These are phyloP conservation scores for Cheumatopsyche charites DNA, from an alignment of 1,140 invertebrate genomes.

Conservation along the genomic window DNA sequence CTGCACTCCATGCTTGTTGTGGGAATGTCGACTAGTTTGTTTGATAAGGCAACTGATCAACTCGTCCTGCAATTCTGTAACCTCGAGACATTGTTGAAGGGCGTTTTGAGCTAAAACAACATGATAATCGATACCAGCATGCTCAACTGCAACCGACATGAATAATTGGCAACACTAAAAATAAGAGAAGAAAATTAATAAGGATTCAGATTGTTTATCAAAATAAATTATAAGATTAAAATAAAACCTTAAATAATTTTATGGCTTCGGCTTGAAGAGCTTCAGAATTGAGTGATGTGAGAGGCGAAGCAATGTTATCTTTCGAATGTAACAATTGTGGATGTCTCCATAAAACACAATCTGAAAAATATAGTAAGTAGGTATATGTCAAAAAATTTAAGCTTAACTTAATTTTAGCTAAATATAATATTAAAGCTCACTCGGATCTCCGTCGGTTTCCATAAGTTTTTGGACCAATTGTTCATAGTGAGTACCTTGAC, in stretches of 20 bases:
- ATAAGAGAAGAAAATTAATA: slow-evolving; percentile 34
- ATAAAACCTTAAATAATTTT: slow-evolving; percentile 88
- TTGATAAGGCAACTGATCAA: slow-evolving; percentile 89
- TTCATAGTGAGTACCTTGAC: slow-evolving; percentile 92
- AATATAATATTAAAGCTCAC: slow-evolving; percentile 58
- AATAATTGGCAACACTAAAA: slow-evolving; percentile 89
- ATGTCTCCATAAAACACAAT: slow-evolving; percentile 92
- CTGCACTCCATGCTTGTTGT: slow-evolving; percentile 88
- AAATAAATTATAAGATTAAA: slow-evolving; percentile 24
- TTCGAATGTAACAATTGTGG: slow-evolving; percentile 89
- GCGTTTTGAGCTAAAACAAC: slow-evolving; percentile 94
- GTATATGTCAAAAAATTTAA: slow-evolving; percentile 7
- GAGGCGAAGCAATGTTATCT: slow-evolving; percentile 82
- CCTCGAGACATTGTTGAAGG: slow-evolving; percentile 86
- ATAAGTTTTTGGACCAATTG: slow-evolving; percentile 93
- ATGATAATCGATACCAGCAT: slow-evolving; percentile 94
- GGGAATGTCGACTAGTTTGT: slow-evolving; percentile 88
- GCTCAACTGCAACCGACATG: slow-evolving; percentile 91
- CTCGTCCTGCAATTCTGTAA: slow-evolving; percentile 89
- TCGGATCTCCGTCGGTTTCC: slow-evolving; percentile 94
- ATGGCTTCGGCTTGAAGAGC: slow-evolving; percentile 86
- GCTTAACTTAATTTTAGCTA: not conserved
- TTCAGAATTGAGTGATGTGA: slow-evolving; percentile 86
- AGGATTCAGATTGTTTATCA: not conserved
- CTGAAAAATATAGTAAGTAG: slow-evolving; percentile 60